Conservation (phyloP, 2,888 invertebrate genomes). For the Trichogramma evanescens region DNA sequence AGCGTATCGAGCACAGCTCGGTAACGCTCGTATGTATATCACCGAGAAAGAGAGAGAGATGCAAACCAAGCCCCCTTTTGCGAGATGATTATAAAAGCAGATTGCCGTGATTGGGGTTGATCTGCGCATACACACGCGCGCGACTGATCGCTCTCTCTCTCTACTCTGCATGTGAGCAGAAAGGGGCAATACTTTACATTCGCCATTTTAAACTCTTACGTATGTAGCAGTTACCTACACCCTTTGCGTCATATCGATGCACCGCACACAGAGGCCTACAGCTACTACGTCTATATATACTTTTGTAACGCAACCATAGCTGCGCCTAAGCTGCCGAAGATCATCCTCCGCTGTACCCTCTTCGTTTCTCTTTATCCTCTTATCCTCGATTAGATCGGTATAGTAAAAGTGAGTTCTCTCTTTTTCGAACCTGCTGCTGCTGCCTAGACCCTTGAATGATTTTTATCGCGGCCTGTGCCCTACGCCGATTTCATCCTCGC, state of each 20-base stretch:
- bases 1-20: no score
- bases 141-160: background rate
- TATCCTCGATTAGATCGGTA: constrained; percentile 29
- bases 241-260: no score
- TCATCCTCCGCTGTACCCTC: no score
- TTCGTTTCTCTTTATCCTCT: constrained; percentile 27
- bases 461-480: constrained; percentile 15
- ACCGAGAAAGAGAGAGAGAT: constrained; percentile 20
- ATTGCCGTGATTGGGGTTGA: constrained; percentile 37
- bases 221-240: no score
- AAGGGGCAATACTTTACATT: no score
- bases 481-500: background rate
- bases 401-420: constrained; percentile 15
- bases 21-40: no score
- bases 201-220: no score
- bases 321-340: no score
- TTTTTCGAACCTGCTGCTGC: background rate
- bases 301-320: no score
- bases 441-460: constrained; percentile 12
- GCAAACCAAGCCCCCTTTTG: constrained; percentile 33
- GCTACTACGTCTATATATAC: no score
- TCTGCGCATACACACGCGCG: constrained; percentile 12
- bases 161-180: background rate
- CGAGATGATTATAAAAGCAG: constrained; percentile 27
- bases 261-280: no score